A percentile compares a stretch with the other conserved stretches of the same genome.
These are phyloP conservation scores for Seira ritae DNA, from an alignment of 2,888 invertebrate species.

Conservation along the genomic window DNA sequence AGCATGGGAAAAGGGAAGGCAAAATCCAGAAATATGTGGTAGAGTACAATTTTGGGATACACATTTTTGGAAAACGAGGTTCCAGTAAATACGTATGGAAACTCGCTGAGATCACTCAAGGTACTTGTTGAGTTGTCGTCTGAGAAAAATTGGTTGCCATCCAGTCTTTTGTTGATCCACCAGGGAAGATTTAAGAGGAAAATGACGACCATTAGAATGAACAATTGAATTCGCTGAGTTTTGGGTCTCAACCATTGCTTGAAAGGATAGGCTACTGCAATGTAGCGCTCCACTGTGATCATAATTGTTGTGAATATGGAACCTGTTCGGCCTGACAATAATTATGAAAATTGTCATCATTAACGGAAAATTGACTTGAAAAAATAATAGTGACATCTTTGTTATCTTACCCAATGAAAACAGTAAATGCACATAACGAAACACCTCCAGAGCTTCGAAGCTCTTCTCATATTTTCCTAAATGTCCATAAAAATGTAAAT, in stretches of 20 bases:
- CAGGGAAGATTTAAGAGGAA: constrained; percentile 48
- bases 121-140: background rate
- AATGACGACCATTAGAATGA: constrained; percentile 30
- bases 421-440: constrained; percentile 32
- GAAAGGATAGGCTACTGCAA: constrained; percentile 50
- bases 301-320: constrained; percentile 56
- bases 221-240: constrained; percentile 29
- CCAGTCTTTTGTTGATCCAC: constrained; percentile 53
- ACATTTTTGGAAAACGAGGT: constrained; percentile 37
- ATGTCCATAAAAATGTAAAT: too few relatives aligned
- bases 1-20: constrained; percentile 53
- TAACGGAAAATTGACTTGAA: background rate
- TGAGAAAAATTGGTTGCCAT: background rate
- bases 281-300: constrained; percentile 55
- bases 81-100: constrained; percentile 47
- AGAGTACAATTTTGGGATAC: constrained; percentile 35
- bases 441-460: constrained; percentile 45
- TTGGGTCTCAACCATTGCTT: constrained; percentile 50
- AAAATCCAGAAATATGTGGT: constrained; percentile 51
- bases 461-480: constrained; percentile 47
- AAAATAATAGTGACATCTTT: too few relatives aligned
- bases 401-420: constrained; percentile 48
- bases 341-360: background rate
- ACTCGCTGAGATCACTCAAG: constrained; percentile 41
- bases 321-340: constrained; percentile 47